Evolutionary conservation across 2,888 invertebrate species (phyloP), one percentile per base, ranked within the genome.

Genomic region (Molanna angustata): DNA sequence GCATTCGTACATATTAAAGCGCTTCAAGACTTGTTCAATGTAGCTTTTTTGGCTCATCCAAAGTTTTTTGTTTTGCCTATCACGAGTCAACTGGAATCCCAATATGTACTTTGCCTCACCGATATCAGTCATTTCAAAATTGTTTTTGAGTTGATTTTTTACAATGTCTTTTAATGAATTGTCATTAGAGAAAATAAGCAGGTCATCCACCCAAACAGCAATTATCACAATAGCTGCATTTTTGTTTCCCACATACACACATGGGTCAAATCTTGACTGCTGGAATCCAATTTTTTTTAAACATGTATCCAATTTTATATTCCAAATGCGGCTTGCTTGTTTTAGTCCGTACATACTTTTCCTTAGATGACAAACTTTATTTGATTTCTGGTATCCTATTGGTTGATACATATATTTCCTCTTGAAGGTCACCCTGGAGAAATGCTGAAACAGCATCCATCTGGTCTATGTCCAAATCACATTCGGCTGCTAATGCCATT

Each of bases 111-210:
- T 37, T 3, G 18, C 9, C 18, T 37, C 37, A 37, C 37, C 37
- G 16, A 37, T 17, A 37, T 37, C 37, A 6, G 16, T 37, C 37
- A 37, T 37, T 37, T 37, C 18, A 17, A 37, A 37, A 14, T 37
- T 37, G 4, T 37, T 18, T 17, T 17, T 17, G 7, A 37, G 18
- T 4, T 37, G 16, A 6, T 16, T 14, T 37, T 37, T 37, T 6
- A 37, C 18, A 14, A 3, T 17, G 3, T 37, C 7, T 37, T 14
- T 37, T 6, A 37, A 16, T 17, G 16, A 16, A 17, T 3, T 16
- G 9, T 9, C 16, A 18, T 37, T 37, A 7, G 37, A 37, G 11
- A 37, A 37, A 17, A 37, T 37, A 9, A 37, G 9, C 4, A 37
- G 7, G 18, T 37, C 37, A 37, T 37, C 37, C 4, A 37, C 37